Base-by-base conservation (phyloP, 2,113 vertebrate species). In the Scopus umbretta region DNA sequence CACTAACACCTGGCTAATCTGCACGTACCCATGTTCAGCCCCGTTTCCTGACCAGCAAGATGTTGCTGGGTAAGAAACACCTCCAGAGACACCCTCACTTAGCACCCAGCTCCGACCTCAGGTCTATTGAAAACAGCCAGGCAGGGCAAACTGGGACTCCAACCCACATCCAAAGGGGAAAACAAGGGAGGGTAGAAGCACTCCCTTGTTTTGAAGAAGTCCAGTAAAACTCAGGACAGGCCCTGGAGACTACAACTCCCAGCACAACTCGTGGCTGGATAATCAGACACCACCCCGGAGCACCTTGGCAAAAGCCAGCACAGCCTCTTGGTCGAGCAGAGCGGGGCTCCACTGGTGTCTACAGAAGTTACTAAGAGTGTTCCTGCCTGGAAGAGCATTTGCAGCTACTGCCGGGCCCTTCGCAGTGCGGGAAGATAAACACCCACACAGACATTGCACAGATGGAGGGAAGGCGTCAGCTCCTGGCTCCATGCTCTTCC, bases 381-480 rank as follows among this genome's bases (percentile, higher is more conserved):
- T 94, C 83, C 88, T 81, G 88, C 56, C 5, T 43, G 86, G 83
- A 94, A 89, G 76, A 96, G 80, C 88, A 40, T 75, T 4, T 43
- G 36, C 86, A 89, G 94, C 80, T 89, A 25, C 88, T 80, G 92
- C 65, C 92, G 91, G 86, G 66, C 67, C 85, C 72, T 63, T 59
- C 4, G 5, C 84, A 16, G 63, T 1, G 6, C 8, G 0, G 59
- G 73, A 78, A 87, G 68, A 90, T 6, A 43, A 95, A 91, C 88
- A 94, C 68, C 80, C 83, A 66, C 21, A 3, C 21, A 45, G 85
- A 47, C 2, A 3, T 74, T 0, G 8, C 72, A 63, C 76, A 89
- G 94, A 92, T 79, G 86, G 65, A 94, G 73, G 76, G 88, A 94
- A 87, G 80, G 90, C 82, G 92, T 45, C 91, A 94, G 80, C 86